Base-by-base conservation (phyloP, 92 coral and sea anemone genomes). In the Zoanthus sansibaricus region DNA sequence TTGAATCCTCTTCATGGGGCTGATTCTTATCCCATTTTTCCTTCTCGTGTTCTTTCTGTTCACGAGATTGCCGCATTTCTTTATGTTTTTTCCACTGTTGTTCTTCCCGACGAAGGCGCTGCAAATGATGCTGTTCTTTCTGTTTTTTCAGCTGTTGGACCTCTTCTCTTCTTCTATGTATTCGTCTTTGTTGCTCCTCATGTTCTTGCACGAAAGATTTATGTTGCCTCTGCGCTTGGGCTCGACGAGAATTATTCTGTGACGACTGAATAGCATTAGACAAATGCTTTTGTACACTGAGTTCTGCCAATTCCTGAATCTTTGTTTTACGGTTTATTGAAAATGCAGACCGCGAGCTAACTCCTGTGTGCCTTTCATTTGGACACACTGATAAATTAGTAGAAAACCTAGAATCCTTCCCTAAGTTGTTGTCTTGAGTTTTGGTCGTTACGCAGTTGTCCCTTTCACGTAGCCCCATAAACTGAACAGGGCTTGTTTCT, bases 91-190 rank as follows among this genome's bases (percentile, higher is more conserved):
- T 80, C 85, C 70, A 54, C 5, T 67, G 85, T 62, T 80, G 85
- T 67, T 80, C 85, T 46, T 80, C 85, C 7, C 85, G 85, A 0
- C 85, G 85, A 46, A 80, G 85, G 15, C 85, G 85, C 62, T 80
- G 85, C 58, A 80, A 54, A 66, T 80, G 85, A 66, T 80, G 85
- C 12, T 80, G 85, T 17, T 80, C 85, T 66, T 69, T 66, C 49
- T 80, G 85, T 30, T 71, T 80, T 33, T 80, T 80, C 17, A 80
- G 3, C n/a, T 80, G 61, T 21, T 80, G 85, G 18, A 46, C 45
- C 20, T 80, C 85, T 64, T 47, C 75, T 21, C 47, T 64, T 67
- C 58, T 80, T 69, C 58, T 64, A 42, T 80, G 73, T 20, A 47
- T 54, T 66, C 85, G 74, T 44, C 58, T 48, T 49, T 80, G 85